A percentile compares a stretch with the other conserved stretches of the same genome.
These are phyloP conservation scores for Coregonus suidteri DNA, from an alignment of 2,797 vertebrate genomes.

Conservation along the genomic window DNA sequence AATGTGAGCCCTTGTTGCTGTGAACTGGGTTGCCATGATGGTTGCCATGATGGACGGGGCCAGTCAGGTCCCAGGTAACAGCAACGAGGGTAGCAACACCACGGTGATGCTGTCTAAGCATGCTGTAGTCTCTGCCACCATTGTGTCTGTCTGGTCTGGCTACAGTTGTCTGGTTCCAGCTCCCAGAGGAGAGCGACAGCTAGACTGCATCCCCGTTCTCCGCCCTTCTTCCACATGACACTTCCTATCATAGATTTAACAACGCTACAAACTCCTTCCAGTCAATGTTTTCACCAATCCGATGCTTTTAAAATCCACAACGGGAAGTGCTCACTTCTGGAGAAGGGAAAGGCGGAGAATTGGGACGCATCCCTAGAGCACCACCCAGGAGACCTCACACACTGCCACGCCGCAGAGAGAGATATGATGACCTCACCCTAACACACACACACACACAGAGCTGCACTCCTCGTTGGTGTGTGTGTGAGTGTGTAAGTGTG, in stretches of 20 bases:
- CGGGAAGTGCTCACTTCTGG: neutral
- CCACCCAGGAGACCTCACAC: neutral
- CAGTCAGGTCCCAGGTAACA: slow-evolving; percentile 47
- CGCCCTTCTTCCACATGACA: neutral
- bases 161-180: slow-evolving; percentile 84
- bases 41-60: slow-evolving; percentile 2
- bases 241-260: neutral
- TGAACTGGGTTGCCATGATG: slow-evolving; percentile 39
- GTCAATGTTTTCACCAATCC: neutral
- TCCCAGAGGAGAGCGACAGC: slow-evolving; percentile 41
- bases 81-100: slow-evolving; percentile 79
- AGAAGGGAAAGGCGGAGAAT: neutral
- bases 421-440: slow-evolving; percentile 1
- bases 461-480: neutral
- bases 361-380: neutral
- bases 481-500: neutral
- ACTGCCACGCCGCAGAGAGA: slow-evolving; percentile 22
- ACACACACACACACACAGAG: neutral
- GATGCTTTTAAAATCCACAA: neutral
- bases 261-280: neutral
- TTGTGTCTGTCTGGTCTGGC: slow-evolving; percentile 79
- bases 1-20: slow-evolving; percentile 78
- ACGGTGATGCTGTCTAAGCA: slow-evolving; percentile 82
- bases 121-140: slow-evolving; percentile 92
- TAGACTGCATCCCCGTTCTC: neutral